These are phyloP conservation scores for Clanis bilineata DNA, from an alignment of 2,888 invertebrate genomes.

Conservation along the genomic window DNA sequence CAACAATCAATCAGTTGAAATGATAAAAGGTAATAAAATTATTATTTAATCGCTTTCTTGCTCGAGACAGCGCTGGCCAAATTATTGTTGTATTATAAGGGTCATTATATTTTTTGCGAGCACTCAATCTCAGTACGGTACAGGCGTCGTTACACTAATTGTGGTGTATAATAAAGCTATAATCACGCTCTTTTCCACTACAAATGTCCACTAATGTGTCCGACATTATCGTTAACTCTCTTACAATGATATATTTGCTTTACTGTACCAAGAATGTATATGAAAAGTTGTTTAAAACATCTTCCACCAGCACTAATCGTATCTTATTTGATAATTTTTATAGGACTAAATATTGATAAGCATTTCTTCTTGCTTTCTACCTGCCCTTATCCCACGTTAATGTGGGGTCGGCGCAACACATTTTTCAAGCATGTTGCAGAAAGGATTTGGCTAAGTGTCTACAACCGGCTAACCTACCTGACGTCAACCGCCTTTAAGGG, in stretches of 20 bases:
- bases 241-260: conserved; percentile 1
- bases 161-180: conserved; percentile 56
- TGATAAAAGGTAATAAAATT: no score
- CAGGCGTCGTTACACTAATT: conserved; percentile 34
- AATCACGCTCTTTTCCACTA: conserved; percentile 46
- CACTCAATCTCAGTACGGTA: background rate
- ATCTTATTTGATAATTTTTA: no score
- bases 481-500: no score
- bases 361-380: no score
- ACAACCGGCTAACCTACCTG: no score
- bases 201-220: conserved; percentile 45
- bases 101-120: conserved; percentile 3
- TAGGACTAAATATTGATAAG: no score
- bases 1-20: no score
- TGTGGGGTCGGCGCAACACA: no score
- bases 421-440: no score
- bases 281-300: background rate
- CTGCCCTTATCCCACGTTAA: no score
- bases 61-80: background rate
- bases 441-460: no score
- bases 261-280: background rate
- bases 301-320: no score
- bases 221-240: conserved; percentile 34
- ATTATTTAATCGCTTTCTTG: background rate
- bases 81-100: background rate